A percentile compares a stretch with the other conserved stretches of the same genome.
Conservation (phyloP, 2,797 vertebrate species). For the Masticophis lateralis region DNA sequence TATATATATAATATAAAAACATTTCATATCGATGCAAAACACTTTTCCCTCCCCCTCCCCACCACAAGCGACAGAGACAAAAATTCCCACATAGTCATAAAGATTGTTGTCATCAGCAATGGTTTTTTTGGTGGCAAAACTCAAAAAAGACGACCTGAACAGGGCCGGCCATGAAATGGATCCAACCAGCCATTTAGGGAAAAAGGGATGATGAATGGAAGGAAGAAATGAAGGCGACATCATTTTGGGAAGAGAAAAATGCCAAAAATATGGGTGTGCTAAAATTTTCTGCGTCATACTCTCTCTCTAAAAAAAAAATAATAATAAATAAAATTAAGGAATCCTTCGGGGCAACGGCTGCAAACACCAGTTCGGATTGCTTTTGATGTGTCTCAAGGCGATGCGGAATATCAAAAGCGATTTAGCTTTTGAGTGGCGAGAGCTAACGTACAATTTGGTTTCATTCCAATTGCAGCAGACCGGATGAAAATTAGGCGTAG, state of each 20-base stretch:
- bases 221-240: not conserved
- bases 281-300: not conserved
- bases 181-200: not conserved
- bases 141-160: not conserved
- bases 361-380: not conserved
- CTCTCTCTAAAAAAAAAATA: not conserved
- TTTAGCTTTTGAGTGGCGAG: not conserved
- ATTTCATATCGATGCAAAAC: slow-evolving; percentile 52
- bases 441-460: accelerated
- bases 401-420: not conserved
- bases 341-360: not conserved
- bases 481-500: not conserved
- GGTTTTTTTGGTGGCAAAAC: not conserved
- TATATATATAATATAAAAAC: slow-evolving; percentile 41
- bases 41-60: slow-evolving; percentile 45
- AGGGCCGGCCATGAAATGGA: not conserved
- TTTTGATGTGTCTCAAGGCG: not conserved
- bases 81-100: slow-evolving; percentile 63
- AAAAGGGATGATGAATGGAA: not conserved
- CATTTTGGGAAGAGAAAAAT: not conserved
- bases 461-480: not conserved
- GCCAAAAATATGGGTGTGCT: not conserved
- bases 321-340: not conserved
- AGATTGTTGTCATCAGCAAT: not conserved
- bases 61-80: slow-evolving; percentile 57